Conservation (phyloP, 2,888 invertebrate genomes). For the Dyspetes luteomarginatus region DNA sequence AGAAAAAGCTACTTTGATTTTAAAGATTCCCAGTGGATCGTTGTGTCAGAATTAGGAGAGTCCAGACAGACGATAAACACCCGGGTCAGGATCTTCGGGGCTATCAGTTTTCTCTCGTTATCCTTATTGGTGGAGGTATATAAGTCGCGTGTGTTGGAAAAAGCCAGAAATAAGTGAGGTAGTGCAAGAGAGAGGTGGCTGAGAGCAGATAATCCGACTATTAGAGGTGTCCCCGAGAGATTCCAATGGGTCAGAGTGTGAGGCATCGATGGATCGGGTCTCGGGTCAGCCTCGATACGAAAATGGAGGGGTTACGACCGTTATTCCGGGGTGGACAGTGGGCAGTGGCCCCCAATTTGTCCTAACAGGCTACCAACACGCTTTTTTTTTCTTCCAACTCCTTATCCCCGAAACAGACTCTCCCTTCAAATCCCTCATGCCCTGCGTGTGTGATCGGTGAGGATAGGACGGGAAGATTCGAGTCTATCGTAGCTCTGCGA, state of each 20-base stretch:
- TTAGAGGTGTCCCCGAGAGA: slow-evolving; percentile 82
- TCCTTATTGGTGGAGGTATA: slow-evolving; percentile 71
- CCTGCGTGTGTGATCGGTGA: slow-evolving; percentile 49
- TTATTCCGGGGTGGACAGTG: slow-evolving; percentile 73
- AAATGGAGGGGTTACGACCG: slow-evolving; percentile 70
- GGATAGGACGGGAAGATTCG: slow-evolving; percentile 51
- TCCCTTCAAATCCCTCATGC: slow-evolving; percentile 59
- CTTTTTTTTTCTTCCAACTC: slow-evolving; percentile 73
- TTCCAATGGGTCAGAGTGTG: slow-evolving; percentile 73
- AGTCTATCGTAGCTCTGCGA: slow-evolving; percentile 12
- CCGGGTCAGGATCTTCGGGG: slow-evolving; percentile 36
- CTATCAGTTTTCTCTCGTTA: slow-evolving; percentile 72
- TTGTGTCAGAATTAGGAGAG: neutral
- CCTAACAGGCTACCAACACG: slow-evolving; percentile 79
- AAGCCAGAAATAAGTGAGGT: slow-evolving; percentile 64
- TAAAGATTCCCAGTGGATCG: neutral
- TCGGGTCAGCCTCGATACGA: slow-evolving; percentile 75
- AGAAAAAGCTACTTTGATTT: neutral
- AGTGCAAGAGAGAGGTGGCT: slow-evolving; percentile 46
- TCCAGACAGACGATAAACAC: slow-evolving; percentile 63
- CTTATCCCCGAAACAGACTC: slow-evolving; percentile 74
- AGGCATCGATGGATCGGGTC: slow-evolving; percentile 77
- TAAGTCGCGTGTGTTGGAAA: slow-evolving; percentile 66
- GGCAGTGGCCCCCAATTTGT: slow-evolving; percentile 81
- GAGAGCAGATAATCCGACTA: slow-evolving; percentile 82